Percentiles rank a stretch among this genome's conserved stretches.
These are phyloP conservation scores for Chesias legatella DNA, from an alignment of 2,888 invertebrate species.

Conservation along the genomic window DNA sequence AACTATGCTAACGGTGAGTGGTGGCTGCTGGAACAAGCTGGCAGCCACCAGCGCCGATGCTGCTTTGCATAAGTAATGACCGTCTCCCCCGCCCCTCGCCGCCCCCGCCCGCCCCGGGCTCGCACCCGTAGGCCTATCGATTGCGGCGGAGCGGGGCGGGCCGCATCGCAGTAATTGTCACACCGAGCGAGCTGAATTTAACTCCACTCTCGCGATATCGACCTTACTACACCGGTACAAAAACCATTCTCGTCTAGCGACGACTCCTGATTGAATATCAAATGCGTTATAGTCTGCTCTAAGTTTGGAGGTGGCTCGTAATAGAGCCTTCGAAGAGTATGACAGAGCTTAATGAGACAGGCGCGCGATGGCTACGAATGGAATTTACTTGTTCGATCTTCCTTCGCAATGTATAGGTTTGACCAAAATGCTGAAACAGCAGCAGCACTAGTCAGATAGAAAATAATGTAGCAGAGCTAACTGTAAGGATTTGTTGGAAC, in stretches of 20 bases:
- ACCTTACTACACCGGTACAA: constrained; percentile 66
- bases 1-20: not conserved
- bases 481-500: constrained; percentile 9
- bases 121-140: constrained; percentile 85
- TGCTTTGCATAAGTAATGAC: constrained; percentile 79
- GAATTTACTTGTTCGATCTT: constrained; percentile 76
- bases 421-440: constrained; percentile 49
- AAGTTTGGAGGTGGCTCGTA: constrained; percentile 77
- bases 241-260: constrained; percentile 50
- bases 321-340: constrained; percentile 80
- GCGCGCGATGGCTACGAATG: constrained; percentile 73
- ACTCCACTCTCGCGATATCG: constrained; percentile 61
- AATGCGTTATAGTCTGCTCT: constrained; percentile 75
- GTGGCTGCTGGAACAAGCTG: constrained; percentile 24
- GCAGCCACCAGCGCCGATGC: constrained; percentile 50
- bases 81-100: constrained; percentile 33
- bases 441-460: too few species aligned
- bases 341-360: constrained; percentile 80
- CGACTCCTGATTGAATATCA: constrained; percentile 62
- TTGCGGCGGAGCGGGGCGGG: constrained; percentile 83
- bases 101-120: constrained; percentile 68
- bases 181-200: constrained; percentile 70
- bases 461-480: too few species aligned
- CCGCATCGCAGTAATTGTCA: constrained; percentile 79
- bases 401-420: constrained; percentile 53